Base-by-base conservation (phyloP, 2,888 invertebrate genomes). In the Clostera curtula region DNA sequence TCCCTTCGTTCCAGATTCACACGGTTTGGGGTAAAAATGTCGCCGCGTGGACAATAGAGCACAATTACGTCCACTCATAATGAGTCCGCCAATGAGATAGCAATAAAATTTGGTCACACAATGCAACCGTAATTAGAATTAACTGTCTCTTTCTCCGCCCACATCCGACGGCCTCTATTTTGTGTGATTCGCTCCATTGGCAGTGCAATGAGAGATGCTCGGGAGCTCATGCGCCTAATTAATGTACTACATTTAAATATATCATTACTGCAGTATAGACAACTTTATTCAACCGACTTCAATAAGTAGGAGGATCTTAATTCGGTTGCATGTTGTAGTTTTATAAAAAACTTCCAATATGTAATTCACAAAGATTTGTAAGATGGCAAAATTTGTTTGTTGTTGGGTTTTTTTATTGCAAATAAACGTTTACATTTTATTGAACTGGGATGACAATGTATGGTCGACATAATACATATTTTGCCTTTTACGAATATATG, bases 41-140 rank as follows among this genome's bases (percentile, higher is more conserved):
- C 60, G 55, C 41, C 57, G 44, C 34, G 37, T 48, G 41, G 46
- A 82, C 80, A 83, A 83, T 83, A 59, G 79, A 46, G 49, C 60
- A 71, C 68, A 79, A 83, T 80, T 80, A 82, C 75, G 28, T 37
- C 37, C 13, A 29, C 31, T 26, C 55, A 61, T 79, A 77, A 82
- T 77, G 72, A 80, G 68, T 58, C 61, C 51, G 60, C 68, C 76
- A 79, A 82, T 80, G 80, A 79, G 82, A 77, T 75, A 69, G 79
- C 77, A 66, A 80, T 82, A 82, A 82, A 82, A 79, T 73, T 74
- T 72, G 60, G 69, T 59, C 65, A 56, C 64, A 82, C 82, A 83
- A 82, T 80, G 71, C 69, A 53, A 55, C 55, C 63, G 65, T 80
- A 79, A 82, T 83, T 83, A 80, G 74, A 77, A 83, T 82, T 79